These are phyloP conservation scores for Folsomia manolachei DNA, from an alignment of 2,888 invertebrate species.

Conservation along the genomic window DNA sequence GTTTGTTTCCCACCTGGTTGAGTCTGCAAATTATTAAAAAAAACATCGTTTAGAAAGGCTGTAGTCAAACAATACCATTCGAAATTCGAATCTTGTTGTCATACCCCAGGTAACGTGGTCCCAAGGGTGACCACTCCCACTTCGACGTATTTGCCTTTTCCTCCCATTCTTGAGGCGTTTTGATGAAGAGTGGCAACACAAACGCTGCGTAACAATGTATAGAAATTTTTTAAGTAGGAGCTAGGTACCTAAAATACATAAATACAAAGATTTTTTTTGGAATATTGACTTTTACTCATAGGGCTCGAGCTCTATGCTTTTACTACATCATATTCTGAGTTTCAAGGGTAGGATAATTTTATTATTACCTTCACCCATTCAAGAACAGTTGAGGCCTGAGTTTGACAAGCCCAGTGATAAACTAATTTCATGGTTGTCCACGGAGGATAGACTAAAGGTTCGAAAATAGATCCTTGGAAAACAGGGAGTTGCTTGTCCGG, in stretches of 20 bases:
- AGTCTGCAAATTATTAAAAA: no score
- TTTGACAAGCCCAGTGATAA: conserved; percentile 90
- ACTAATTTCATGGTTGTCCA: conserved; percentile 76
- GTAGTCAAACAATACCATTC: no score
- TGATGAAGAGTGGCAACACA: conserved; percentile 79
- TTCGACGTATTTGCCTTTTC: conserved; percentile 68
- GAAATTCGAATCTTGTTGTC: background rate
- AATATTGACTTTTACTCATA: no score
- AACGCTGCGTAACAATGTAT: conserved; percentile 70
- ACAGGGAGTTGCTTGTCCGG: conserved; percentile 81
- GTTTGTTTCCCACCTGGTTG: no score
- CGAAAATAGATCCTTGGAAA: conserved; percentile 81
- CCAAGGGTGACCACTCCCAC: conserved; percentile 82
- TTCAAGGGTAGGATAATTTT: no score
- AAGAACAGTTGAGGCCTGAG: conserved; percentile 80
- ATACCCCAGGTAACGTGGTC: conserved; percentile 60
- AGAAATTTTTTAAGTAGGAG: conserved; percentile 65
- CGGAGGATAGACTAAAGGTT: conserved; percentile 79
- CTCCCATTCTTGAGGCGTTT: conserved; percentile 71
- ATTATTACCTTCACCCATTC: conserved; percentile 74
- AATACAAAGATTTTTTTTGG: background rate
- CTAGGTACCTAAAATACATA: conserved; percentile 59
- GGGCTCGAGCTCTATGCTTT: no score
- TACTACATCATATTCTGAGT: no score
- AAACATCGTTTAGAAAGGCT: no score